Evolutionary conservation across 2,797 vertebrate species (phyloP).

Genomic region (Poeciliopsis paucimaculata): DNA sequence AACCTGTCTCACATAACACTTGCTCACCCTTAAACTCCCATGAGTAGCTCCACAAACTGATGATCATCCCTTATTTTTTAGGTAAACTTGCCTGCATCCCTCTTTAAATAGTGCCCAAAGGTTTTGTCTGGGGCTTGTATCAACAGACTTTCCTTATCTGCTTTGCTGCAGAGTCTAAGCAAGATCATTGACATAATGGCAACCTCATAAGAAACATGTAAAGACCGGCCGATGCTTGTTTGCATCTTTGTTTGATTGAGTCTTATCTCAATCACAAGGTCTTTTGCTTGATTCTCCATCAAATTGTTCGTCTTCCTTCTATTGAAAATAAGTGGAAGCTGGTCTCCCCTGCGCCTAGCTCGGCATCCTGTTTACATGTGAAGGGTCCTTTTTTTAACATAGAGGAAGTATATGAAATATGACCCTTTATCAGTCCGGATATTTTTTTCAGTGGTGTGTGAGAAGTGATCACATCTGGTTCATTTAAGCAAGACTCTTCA

Average conservation of each 20-base stretch:
- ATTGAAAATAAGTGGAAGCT: conserved; percentile 54
- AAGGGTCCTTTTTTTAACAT: conserved; percentile 50
- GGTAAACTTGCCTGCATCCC: conserved; percentile 3
- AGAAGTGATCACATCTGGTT: conserved; percentile 48
- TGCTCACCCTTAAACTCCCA: conserved; percentile 12
- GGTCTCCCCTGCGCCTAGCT: conserved; percentile 6
- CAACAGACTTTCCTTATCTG: conserved; percentile 24
- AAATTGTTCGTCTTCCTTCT: conserved; percentile 57
- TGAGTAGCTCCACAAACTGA: not conserved
- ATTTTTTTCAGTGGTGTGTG: conserved; percentile 38
- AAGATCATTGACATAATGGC: not conserved
- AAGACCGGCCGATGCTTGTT: not conserved
- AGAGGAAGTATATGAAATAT: conserved; percentile 57
- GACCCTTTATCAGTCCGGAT: conserved; percentile 35
- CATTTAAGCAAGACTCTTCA: conserved; percentile 16
- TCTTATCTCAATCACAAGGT: conserved; percentile 16
- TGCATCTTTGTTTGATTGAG: conserved; percentile 14
- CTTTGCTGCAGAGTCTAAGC: not conserved
- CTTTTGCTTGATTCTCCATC: conserved; percentile 17
- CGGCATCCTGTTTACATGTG: conserved; percentile 76
- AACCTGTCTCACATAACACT: conserved; percentile 31
- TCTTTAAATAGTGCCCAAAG: conserved; percentile 21
- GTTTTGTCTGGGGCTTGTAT: conserved; percentile 9
- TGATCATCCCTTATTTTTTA: not conserved
- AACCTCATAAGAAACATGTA: conserved; percentile 7